Conservation (phyloP, 1,140 invertebrate species). For the Cepaea nemoralis region DNA sequence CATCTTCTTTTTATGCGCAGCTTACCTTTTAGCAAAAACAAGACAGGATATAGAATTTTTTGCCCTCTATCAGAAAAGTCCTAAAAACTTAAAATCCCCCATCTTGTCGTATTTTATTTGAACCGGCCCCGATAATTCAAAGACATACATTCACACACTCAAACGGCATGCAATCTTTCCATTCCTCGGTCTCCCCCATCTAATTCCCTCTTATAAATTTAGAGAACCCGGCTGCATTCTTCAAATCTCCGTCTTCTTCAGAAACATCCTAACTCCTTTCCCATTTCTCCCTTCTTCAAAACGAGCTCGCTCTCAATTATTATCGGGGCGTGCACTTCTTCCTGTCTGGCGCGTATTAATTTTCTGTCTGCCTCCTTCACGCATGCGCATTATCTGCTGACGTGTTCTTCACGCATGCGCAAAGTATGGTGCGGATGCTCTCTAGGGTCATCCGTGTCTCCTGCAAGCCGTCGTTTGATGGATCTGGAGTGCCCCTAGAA, state of each 20-base stretch:
- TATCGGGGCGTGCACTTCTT: constrained; percentile 3
- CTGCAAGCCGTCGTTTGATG: neutral
- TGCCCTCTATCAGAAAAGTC: too few relatives aligned
- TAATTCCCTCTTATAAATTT: neutral
- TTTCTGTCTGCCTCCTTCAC: constrained; percentile 12
- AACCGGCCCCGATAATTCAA: too few relatives aligned
- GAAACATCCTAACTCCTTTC: neutral
- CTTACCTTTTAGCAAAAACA: too few relatives aligned
- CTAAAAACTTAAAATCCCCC: too few relatives aligned
- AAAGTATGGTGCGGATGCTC: neutral
- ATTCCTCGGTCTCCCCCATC: neutral
- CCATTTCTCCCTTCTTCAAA: neutral
- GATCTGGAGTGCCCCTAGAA: neutral
- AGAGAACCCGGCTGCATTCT: neutral
- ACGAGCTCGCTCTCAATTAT: constrained; percentile 6
- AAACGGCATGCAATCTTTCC: too few relatives aligned
- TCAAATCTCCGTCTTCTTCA: neutral
- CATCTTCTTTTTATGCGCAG: too few relatives aligned
- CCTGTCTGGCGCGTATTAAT: constrained; percentile 14
- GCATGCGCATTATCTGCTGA: constrained; percentile 12
- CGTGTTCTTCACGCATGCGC: constrained; percentile 6
- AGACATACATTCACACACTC: too few relatives aligned
- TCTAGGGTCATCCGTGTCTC: constrained; percentile 15
- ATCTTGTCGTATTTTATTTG: too few relatives aligned
- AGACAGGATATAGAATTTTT: too few relatives aligned